These are phyloP conservation scores for Hypena proboscidalis DNA, from an alignment of 2,888 invertebrate genomes.

Conservation along the genomic window DNA sequence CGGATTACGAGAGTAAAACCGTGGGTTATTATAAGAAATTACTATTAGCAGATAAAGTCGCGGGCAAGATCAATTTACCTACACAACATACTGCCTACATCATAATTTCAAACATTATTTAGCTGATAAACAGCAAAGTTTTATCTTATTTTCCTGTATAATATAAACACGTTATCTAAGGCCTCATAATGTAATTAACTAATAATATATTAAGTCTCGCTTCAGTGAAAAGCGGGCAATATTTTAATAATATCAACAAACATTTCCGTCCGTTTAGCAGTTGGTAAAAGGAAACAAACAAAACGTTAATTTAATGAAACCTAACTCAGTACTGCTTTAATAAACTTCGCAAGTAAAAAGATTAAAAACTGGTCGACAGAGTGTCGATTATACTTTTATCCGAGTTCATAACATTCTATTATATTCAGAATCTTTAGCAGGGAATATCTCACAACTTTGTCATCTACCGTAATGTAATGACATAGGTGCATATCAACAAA, in stretches of 20 bases:
- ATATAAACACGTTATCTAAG: not conserved
- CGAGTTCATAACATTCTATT: slow-evolving; percentile 17
- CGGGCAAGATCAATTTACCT: too few species aligned
- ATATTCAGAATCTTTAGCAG: not conserved
- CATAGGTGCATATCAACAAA: too few species aligned
- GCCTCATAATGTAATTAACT: not conserved
- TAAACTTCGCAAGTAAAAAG: slow-evolving; percentile 9
- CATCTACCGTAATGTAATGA: not conserved
- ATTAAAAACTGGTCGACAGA: slow-evolving; percentile 5
- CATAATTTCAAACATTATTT: too few species aligned
- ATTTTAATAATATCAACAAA: not conserved
- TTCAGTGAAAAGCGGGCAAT: not conserved
- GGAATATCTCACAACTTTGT: slow-evolving; percentile 7
- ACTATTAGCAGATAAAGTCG: too few species aligned
- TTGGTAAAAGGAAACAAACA: slow-evolving; percentile 1
- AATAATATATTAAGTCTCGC: not conserved
- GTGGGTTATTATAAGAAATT: too few species aligned
- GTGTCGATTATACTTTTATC: slow-evolving; percentile 10
- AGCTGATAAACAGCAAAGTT: not conserved
- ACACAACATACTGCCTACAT: too few species aligned
- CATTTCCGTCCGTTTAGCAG: not conserved
- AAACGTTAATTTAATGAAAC: slow-evolving; percentile 1
- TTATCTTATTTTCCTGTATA: slow-evolving; percentile 1
- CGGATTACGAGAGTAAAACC: too few species aligned
- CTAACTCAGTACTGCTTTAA: slow-evolving; percentile 5